Conservation (phyloP, 2,888 invertebrate species). For the Exocentrus adspersus region DNA sequence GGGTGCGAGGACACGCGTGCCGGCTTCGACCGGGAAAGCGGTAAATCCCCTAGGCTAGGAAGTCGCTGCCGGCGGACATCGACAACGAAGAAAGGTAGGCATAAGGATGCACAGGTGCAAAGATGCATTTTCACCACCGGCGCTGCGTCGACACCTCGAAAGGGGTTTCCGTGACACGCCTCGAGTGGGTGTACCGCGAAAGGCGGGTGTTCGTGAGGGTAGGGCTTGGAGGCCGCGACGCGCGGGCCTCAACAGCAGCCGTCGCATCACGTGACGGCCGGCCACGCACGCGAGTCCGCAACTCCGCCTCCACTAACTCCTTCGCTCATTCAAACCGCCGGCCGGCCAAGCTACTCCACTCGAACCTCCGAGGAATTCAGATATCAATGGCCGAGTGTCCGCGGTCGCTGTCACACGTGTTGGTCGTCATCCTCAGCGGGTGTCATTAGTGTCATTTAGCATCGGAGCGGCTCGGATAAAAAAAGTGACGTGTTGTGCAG, state of each 20-base stretch:
- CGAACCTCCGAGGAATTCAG: conserved; percentile 39
- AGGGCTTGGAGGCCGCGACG: conserved; percentile 44
- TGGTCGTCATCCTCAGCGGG: conserved; percentile 16
- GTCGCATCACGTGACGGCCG: conserved; percentile 63
- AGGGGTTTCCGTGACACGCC: conserved; percentile 44
- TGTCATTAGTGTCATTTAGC: conserved; percentile 26
- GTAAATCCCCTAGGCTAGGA: conserved; percentile 4
- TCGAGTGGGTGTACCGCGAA: conserved; percentile 58
- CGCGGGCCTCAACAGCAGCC: conserved; percentile 48
- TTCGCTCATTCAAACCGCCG: conserved; percentile 64
- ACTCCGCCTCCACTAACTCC: conserved; percentile 64
- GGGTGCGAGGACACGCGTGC: conserved; percentile 22
- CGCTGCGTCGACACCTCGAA: conserved; percentile 30
- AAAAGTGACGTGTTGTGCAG: conserved; percentile 45
- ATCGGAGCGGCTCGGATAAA: not conserved
- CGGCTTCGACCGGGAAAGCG: not conserved
- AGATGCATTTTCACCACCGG: conserved; percentile 32
- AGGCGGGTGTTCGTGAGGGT: conserved; percentile 49
- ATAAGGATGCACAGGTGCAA: conserved; percentile 15
- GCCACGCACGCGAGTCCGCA: conserved; percentile 66
- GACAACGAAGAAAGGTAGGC: not conserved
- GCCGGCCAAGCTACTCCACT: conserved; percentile 62
- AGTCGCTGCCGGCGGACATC: conserved; percentile 4
- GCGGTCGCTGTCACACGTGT: conserved; percentile 70
- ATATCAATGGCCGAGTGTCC: conserved; percentile 74